phyloP scores from a whole-genome alignment of 1,140 invertebrate species.

The Drosophila simulans region DNA sequence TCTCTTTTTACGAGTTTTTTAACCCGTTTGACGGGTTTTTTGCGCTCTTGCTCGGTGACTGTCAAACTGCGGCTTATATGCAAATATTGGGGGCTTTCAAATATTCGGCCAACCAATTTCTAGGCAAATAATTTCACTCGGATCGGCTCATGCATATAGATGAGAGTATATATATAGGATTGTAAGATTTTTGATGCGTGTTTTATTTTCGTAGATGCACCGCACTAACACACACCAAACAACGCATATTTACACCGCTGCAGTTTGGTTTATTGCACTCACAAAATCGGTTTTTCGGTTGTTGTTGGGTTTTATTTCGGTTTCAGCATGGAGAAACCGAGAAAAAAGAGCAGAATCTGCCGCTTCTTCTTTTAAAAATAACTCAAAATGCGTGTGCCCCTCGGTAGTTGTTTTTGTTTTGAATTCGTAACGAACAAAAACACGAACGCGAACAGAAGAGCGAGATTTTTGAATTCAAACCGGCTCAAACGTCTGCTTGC shows the following conservation, averaged over 20 bases:
- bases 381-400: constrained; percentile 58
- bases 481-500: constrained; percentile 45
- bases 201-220: constrained; percentile 67
- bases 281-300: constrained; percentile 45
- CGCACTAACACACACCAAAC: constrained; percentile 44
- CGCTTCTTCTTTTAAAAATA: constrained; percentile 62
- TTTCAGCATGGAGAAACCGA: constrained; percentile 46
- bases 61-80: constrained; percentile 62
- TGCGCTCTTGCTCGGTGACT: constrained; percentile 41
- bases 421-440: constrained; percentile 69
- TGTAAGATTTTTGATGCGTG: constrained; percentile 39
- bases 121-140: constrained; percentile 74
- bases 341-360: constrained; percentile 24
- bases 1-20: constrained; percentile 51
- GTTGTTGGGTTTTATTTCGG: constrained; percentile 46
- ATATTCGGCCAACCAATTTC: constrained; percentile 57
- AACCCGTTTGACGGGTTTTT: constrained; percentile 76
- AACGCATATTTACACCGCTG: constrained; percentile 58
- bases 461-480: constrained; percentile 13
- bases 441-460: constrained; percentile 29
- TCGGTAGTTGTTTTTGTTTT: constrained; percentile 55
- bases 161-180: constrained; percentile 3
- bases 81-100: constrained; percentile 56
- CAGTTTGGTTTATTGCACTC: constrained; percentile 66
- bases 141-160: constrained; percentile 17